Evolutionary conservation across 2,113 vertebrate species (phyloP), one percentile per base, ranked within the genome.

Genomic region (Forbesichthys agassizii): DNA sequence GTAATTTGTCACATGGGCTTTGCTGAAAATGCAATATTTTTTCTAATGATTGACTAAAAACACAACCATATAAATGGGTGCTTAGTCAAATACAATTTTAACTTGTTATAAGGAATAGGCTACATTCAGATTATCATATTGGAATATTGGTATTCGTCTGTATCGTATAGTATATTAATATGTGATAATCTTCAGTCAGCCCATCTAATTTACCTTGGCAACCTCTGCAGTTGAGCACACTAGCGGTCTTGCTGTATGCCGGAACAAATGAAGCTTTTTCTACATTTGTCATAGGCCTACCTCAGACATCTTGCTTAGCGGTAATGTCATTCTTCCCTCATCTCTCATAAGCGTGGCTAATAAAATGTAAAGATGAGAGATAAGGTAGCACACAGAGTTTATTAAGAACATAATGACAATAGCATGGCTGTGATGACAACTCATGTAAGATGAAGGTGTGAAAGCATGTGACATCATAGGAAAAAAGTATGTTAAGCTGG

Each of bases 331-430:
- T 72, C 77, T 65, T 12, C 73, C 80, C 77, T 79, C 78, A 53
- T 85, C 80, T 75, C 82, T 84, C 83, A 86, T 83, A 83, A 86
- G 86, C 85, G 70, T 9, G 74, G 61, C 79, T 88, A 86, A 90
- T 88, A 89, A 89, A 91, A 88, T 70, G 85, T 86, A 77, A 82
- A 89, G 90, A 91, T 90, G 78, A 68, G 73, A 89, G 88, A 91
- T 90, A 89, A 78, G 5, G n/a, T 68, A 3, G 52, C 48, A 3
- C 76, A 78, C 85, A 55, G 81, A 68, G 80, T 74, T 90, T 90
- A 90, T 88, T 90, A 90, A 90, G 80, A 88, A 62, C 53, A 16
- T 80, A 80, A 85, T 80, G 80, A 74, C 73, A 82, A 80, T 75
- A 78, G 88, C 80, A 66, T 61, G 36, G 75, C 63, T 51, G 71